These are phyloP conservation scores for Apostichopus japonicus DNA, from an alignment of 35 echinoderm and acorn worm species.

Conservation along the genomic window DNA sequence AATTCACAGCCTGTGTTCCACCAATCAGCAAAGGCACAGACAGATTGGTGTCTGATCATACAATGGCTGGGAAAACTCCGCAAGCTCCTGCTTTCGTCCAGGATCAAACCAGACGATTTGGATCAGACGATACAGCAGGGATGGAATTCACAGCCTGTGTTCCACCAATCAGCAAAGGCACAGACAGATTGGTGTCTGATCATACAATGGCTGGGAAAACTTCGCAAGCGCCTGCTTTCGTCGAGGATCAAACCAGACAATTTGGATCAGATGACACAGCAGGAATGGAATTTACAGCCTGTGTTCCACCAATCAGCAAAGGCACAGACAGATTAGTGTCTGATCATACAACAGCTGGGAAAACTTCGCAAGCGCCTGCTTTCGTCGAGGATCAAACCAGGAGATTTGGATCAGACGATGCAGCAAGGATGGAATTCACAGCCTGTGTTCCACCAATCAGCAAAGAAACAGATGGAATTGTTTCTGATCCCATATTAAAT, in stretches of 20 bases:
- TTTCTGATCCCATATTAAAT: not conserved
- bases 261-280: not conserved
- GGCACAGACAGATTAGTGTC: not conserved
- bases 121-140: constrained; percentile 7
- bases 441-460: not conserved
- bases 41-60: not conserved
- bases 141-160: constrained; percentile 34
- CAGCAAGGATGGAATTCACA: constrained; percentile 30
- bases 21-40: not conserved
- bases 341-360: not conserved
- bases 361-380: not conserved
- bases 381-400: constrained; percentile 3
- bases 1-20: constrained; percentile 12
- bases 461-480: not conserved
- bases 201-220: not conserved
- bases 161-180: not conserved
- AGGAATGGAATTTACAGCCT: constrained; percentile 10
- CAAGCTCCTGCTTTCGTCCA: not conserved
- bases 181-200: not conserved
- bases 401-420: constrained; percentile 34
- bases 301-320: not conserved
- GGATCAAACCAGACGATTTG: constrained; percentile 38
- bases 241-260: not conserved
- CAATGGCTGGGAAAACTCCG: not conserved
- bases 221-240: not conserved